These are phyloP conservation scores for Campylomormyrus tamandua DNA, from an alignment of 2,113 vertebrate species.

Conservation along the genomic window DNA sequence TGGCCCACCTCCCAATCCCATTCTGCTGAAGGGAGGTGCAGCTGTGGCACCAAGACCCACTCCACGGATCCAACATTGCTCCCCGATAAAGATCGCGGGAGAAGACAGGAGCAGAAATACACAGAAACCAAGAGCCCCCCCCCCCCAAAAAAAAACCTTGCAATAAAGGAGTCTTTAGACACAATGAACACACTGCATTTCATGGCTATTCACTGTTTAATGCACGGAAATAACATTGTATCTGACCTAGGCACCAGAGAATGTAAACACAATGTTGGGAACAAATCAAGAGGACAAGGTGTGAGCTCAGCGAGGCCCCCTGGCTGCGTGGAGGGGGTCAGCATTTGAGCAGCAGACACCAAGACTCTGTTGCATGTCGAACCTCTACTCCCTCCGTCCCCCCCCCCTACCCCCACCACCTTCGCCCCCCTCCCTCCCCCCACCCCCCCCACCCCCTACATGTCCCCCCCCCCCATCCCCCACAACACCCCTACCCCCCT, in stretches of 20 bases:
- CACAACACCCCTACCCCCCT: too few relatives aligned
- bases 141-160: constrained; percentile 30
- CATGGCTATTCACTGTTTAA: constrained; percentile 74
- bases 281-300: constrained; percentile 78
- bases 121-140: not conserved
- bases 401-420: not conserved
- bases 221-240: constrained; percentile 76
- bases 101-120: not conserved
- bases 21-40: too few relatives aligned
- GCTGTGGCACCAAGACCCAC: not conserved
- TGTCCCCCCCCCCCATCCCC: too few relatives aligned
- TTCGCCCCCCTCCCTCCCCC: too few relatives aligned
- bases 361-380: not conserved
- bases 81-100: not conserved
- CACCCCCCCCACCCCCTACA: too few relatives aligned
- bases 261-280: constrained; percentile 85
- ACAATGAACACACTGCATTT: constrained; percentile 51
- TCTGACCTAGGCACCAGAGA: constrained; percentile 95
- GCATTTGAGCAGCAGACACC: not conserved
- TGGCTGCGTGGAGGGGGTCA: not conserved
- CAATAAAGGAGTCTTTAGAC: constrained; percentile 45
- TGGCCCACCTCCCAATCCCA: not conserved
- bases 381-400: not conserved
- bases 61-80: not conserved
- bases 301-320: not conserved